Base-by-base conservation (phyloP, 2,888 invertebrate species). In the Alcis repandata region DNA sequence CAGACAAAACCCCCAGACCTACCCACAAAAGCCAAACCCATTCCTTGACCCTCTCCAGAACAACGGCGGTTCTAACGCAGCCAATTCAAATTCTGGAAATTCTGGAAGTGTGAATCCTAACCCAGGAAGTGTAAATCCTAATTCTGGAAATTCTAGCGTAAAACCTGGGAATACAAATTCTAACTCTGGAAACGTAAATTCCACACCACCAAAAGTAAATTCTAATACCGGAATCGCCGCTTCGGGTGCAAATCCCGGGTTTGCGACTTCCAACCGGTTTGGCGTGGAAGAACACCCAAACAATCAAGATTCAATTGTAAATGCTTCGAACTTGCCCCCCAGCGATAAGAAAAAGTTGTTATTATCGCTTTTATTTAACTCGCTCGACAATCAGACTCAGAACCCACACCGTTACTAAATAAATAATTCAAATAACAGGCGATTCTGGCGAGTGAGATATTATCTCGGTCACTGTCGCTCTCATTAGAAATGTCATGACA, bases 1-100 rank as follows among this genome's bases (percentile, higher is more conserved):
- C 9, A 90, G 95, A 15, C 75, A 88, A 17, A 87, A 89, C 0
- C 91, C 92, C 1, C 90, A 91, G 57, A 87, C 87, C 0, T 91
- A 82, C 68, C 86, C 86, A 0, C 89, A 85, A 45, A 85, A 77
- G 60, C 89, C 89, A 0, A 92, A 80, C 54, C 40, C 67, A 0
- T 92, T 92, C 54, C 63, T 78, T 0, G 82, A 84, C 40, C 46
- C 74, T 0, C 22, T 66, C 45, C 32, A 10, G 11, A 22, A 9
- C 22, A 57, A 58, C 15, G 22, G n/a, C 20, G 52, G 33, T 11
- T 22, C 41, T 6, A 54, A 20, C 20, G 15, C 41, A n/a, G 15
- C 43, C 10, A 67, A 62, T 52, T 57, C 57, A 13, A 67, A 62
- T 46, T 22, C 54, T 20, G 52, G 27, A 9, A 67, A 66, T 61